These are phyloP conservation scores for Leptinotarsa rubiginosa DNA, from an alignment of 2,888 invertebrate species.

Conservation along the genomic window DNA sequence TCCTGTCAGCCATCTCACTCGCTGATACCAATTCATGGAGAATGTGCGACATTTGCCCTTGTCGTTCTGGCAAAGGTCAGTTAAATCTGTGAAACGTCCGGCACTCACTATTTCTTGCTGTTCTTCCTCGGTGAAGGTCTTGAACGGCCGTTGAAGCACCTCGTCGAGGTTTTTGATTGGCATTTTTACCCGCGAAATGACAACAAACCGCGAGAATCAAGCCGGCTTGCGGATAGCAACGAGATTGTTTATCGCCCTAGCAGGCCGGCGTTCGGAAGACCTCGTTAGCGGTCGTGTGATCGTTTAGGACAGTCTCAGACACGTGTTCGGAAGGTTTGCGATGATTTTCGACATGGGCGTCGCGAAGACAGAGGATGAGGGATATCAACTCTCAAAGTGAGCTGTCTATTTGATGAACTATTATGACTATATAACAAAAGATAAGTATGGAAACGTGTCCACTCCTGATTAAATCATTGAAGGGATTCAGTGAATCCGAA, in stretches of 20 bases:
- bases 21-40: constrained; percentile 32
- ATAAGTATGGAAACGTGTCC: too few species aligned
- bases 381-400: too few species aligned
- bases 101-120: constrained; percentile 30
- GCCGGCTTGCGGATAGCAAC: constrained; percentile 24
- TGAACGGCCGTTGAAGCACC: constrained; percentile 34
- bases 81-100: constrained; percentile 34
- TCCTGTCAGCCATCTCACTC: constrained; percentile 34
- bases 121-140: constrained; percentile 25
- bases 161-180: constrained; percentile 27
- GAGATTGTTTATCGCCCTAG: constrained; percentile 14
- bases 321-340: constrained; percentile 21
- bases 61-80: constrained; percentile 32
- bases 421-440: too few species aligned
- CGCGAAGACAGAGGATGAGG: too few species aligned
- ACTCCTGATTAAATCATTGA: too few species aligned
- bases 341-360: constrained; percentile 1
- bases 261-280: constrained; percentile 34
- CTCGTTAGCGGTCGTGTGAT: constrained; percentile 28
- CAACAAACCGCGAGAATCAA: not conserved
- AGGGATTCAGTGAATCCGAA: too few species aligned
- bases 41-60: constrained; percentile 34
- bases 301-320: not conserved
- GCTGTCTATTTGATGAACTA: too few species aligned
- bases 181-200: constrained; percentile 21